Percentiles rank a stretch among this genome's conserved stretches.
These are phyloP conservation scores for Formica aserva DNA, from an alignment of 2,888 invertebrate species.

Conservation along the genomic window DNA sequence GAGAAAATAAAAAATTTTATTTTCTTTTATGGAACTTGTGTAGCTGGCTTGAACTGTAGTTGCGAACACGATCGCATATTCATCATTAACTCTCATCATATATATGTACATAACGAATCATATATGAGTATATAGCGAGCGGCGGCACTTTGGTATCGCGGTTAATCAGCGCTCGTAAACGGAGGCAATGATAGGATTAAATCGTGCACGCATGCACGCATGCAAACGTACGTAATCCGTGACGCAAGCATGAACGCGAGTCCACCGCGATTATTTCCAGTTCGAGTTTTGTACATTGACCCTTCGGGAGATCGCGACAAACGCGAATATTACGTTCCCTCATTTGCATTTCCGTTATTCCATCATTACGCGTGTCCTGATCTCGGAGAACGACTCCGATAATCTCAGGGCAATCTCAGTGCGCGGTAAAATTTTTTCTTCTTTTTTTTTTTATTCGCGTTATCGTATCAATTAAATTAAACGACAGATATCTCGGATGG, in stretches of 20 bases:
- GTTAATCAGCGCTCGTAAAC: constrained; percentile 30
- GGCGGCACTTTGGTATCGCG: constrained; percentile 18
- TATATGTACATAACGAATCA: constrained; percentile 6
- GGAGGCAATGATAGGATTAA: constrained; percentile 38
- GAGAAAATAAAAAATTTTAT: constrained; percentile 19
- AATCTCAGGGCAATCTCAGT: not conserved
- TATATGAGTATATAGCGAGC: not conserved
- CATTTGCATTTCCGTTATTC: constrained; percentile 13
- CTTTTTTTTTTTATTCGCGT: not conserved
- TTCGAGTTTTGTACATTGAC: constrained; percentile 46
- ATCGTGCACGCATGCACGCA: constrained; percentile 6
- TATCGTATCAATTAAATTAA: not conserved
- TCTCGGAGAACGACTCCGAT: not conserved
- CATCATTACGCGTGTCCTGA: not conserved
- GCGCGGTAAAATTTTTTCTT: not conserved
- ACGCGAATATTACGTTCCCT: not conserved
- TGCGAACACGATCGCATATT: constrained; percentile 7
- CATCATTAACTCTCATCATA: constrained; percentile 5
- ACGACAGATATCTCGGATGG: not conserved
- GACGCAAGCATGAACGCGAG: constrained; percentile 44
- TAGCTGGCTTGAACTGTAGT: not conserved
- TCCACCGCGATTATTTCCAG: constrained; percentile 48
- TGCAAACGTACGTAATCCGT: not conserved
- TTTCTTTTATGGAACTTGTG: constrained; percentile 5
- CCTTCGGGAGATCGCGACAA: constrained; percentile 19